A percentile compares a stretch with the other conserved stretches of the same genome.
phyloP scores from a whole-genome alignment of 2,888 invertebrate species.

The Dasysyrphus tricinctus region DNA sequence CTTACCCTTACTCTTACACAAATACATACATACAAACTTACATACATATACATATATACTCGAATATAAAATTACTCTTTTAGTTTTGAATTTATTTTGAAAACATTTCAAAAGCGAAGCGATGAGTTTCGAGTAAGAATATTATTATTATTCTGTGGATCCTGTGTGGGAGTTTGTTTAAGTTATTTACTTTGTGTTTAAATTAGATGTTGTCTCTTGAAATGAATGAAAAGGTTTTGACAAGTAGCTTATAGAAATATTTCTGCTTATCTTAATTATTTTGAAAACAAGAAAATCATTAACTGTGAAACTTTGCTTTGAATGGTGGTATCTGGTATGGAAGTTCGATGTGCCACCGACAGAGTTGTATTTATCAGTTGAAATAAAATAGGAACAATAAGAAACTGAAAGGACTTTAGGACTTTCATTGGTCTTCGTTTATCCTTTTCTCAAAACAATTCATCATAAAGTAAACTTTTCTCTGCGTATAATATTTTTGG shows the following conservation, averaged over 20 bases:
- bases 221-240: slow-evolving; percentile 1
- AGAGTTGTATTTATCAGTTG: neutral
- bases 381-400: neutral
- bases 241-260: neutral
- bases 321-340: neutral
- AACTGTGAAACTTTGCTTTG: neutral
- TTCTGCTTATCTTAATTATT: neutral
- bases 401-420: neutral
- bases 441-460: neutral
- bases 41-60: too few relatives aligned
- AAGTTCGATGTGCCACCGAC: neutral
- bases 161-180: neutral
- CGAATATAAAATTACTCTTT: neutral
- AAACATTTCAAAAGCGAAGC: neutral
- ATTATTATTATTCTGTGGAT: neutral
- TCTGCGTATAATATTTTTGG: too few relatives aligned
- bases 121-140: neutral
- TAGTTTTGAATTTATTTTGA: neutral
- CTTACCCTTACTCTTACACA: neutral
- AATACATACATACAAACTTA: neutral
- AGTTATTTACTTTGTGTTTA: slow-evolving; percentile 11
- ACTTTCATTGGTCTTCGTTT: neutral
- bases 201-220: slow-evolving; percentile 4
- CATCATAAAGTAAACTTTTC: neutral
- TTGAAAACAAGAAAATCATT: neutral